Conservation (phyloP, 2,113 vertebrate species). For the Rynchops niger region DNA sequence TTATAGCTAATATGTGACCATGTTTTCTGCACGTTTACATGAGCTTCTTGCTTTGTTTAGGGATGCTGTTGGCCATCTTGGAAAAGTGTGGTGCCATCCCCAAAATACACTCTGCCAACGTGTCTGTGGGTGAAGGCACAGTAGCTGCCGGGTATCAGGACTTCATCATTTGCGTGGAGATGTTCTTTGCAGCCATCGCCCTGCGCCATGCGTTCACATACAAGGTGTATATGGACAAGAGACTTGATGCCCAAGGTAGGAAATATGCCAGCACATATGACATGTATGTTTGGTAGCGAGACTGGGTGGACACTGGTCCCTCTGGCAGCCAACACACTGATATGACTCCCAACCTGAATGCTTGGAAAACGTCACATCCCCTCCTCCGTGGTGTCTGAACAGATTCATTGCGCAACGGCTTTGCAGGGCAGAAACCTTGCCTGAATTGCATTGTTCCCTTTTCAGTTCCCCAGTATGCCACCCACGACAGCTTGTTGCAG, state of each 20-base stretch:
- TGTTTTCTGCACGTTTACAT: background rate
- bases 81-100: slow-evolving; percentile 97
- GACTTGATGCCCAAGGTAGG: slow-evolving; percentile 90
- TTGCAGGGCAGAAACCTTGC: slow-evolving; percentile 1
- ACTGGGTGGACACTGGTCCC: background rate
- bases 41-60: slow-evolving; percentile 61
- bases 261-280: background rate
- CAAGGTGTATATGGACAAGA: slow-evolving; percentile 91
- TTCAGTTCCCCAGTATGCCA: slow-evolving; percentile 48
- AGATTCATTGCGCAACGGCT: slow-evolving; percentile 13
- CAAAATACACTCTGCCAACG: slow-evolving; percentile 85
- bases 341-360: background rate
- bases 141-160: slow-evolving; percentile 98
- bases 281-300: background rate
- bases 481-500: slow-evolving; percentile 12
- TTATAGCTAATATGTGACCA: background rate
- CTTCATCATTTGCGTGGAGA: slow-evolving; percentile 97
- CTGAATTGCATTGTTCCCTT: slow-evolving; percentile 50
- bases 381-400: background rate
- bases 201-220: slow-evolving; percentile 94
- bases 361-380: background rate
- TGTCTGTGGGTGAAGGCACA: slow-evolving; percentile 92
- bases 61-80: slow-evolving; percentile 94
- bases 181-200: slow-evolving; percentile 95
- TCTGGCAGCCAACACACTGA: background rate